A percentile compares a stretch with the other conserved stretches of the same genome.
Conservation (phyloP, 2,113 vertebrate species). For the Callorhinus ursinus region DNA sequence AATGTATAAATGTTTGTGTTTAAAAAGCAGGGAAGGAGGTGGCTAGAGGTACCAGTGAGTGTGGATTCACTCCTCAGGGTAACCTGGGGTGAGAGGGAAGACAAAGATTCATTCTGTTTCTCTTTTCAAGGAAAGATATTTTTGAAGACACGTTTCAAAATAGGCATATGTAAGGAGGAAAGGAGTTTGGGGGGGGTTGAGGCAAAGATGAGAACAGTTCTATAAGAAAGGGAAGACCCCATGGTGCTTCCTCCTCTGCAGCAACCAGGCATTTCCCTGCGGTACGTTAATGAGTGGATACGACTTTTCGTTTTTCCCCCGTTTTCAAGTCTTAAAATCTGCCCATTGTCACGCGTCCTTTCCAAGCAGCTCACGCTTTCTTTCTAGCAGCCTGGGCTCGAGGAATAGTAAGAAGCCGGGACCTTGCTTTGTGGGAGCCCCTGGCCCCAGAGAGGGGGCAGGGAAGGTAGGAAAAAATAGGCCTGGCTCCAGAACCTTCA, state of each 20-base stretch:
- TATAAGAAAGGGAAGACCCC: not conserved
- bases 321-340: not conserved
- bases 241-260: rapidly evolving
- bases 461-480: not conserved
- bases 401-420: not conserved
- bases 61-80: not conserved
- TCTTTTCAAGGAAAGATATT: not conserved
- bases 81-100: not conserved
- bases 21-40: not conserved
- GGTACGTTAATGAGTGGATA: not conserved
- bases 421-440: not conserved
- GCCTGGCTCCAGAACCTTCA: not conserved
- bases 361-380: not conserved
- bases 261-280: not conserved
- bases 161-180: not conserved
- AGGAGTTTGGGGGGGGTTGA: not conserved
- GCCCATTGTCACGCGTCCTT: not conserved
- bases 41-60: not conserved
- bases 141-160: not conserved
- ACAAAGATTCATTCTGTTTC: not conserved
- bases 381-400: not conserved
- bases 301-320: not conserved
- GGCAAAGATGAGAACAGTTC: not conserved
- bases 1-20: not conserved
- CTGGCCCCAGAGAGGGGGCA: not conserved